Base-by-base conservation (phyloP, 1,140 invertebrate genomes). In the Eubasilissa regina region DNA sequence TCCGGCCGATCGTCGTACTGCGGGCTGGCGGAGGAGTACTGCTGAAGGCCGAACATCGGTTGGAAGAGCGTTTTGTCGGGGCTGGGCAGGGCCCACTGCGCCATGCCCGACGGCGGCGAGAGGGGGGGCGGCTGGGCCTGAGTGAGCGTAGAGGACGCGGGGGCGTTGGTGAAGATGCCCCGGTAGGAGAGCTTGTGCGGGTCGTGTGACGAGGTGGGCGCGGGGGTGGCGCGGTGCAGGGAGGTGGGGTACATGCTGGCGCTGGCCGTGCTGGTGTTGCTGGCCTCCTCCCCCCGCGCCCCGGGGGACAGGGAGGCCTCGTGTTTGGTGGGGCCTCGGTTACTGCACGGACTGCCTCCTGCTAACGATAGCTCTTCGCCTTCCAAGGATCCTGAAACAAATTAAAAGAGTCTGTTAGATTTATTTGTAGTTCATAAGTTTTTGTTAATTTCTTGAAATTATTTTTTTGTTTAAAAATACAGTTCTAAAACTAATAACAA, bases 301-400 rank as follows among this genome's bases (percentile, higher is more conserved):
- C 92, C 91, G 77, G 89, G 90, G 81, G 88, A 91, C 56, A 91
- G 85, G 72, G 90, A 90, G 64, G 90, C 88, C 80, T 91, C 91
- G 81, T 91, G 91, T 82, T 91, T 89, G 76, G 91, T 91, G 83
- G 89, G 91, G 78, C 72, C 84, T 85, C 85, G 84, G 87, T 81
- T 86, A 72, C 84, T 89, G 82, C 86, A 89, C 12, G 82, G 86
- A 84, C 80, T 89, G 85, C 55, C 84, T 47, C 86, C 85, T 77
- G 91, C 91, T 84, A 94, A 87, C 0, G 94, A 94, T 25, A 95
- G 87, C 85, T 95, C 94, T 85, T 95, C 94, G 53, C 93, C 92
- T 83, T 94, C 92, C 86, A 95, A 90, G 78, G 93, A 93, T 88
- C 94, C 94, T 95, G 89, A 13, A 93, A 90, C 84, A 76, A 84